Conservation (phyloP, 2,797 vertebrate species). For the Parotocinclus haroldoi region DNA sequence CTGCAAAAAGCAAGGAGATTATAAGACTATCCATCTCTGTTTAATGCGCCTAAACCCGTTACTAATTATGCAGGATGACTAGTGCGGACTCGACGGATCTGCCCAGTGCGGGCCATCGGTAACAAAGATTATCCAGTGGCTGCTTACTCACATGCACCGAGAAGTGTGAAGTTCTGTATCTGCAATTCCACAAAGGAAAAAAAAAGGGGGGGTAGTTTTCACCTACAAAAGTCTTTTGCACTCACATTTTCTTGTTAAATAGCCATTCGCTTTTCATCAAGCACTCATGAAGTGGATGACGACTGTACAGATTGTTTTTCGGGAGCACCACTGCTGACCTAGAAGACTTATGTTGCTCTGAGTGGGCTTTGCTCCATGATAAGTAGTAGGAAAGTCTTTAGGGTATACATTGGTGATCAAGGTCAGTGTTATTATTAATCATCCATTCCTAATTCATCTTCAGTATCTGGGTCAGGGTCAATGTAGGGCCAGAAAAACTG, state of each 20-base stretch:
- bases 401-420: too few species aligned
- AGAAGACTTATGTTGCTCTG: too few species aligned
- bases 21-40: constrained; percentile 22
- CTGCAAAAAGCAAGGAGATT: constrained; percentile 5
- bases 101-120: constrained; percentile 12
- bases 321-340: too few species aligned
- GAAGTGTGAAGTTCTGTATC: constrained; percentile 32
- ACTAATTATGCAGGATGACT: constrained; percentile 37
- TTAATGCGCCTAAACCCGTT: constrained; percentile 36
- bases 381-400: too few species aligned
- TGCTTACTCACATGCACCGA: constrained; percentile 15
- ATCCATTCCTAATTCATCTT: too few species aligned
- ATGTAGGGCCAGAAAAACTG: too few species aligned
- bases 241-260: neutral
- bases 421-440: too few species aligned
- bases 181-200: constrained; percentile 21
- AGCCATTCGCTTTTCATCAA: neutral
- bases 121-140: constrained; percentile 19
- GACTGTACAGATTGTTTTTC: too few species aligned
- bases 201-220: constrained; percentile 34
- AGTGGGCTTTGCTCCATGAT: too few species aligned
- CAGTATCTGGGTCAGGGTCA: too few species aligned
- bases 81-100: constrained; percentile 21
- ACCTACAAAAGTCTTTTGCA: constrained; percentile 36
- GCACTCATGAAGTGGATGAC: constrained; percentile 1